Evolutionary conservation across 2,113 vertebrate genomes (phyloP), one percentile per base, ranked within the genome.

Genomic region (Peromyscus leucopus): DNA sequence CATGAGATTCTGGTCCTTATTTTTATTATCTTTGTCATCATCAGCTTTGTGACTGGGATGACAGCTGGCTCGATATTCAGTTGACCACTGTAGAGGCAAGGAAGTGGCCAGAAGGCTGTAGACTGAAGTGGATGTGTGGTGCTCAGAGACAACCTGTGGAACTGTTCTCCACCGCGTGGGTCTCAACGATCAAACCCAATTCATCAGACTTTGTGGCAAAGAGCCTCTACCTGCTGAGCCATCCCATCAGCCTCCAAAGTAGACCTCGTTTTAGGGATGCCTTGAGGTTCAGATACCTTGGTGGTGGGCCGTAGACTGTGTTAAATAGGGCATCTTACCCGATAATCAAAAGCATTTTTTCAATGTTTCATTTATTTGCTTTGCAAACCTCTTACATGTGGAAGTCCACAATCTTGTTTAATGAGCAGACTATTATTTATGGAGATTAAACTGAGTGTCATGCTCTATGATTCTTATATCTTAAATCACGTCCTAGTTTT

Each of bases 361-460:
- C 17, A 72, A 1, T 42, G 17, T 59, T 78, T 96, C 2, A 79
- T 89, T 39, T 86, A 93, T 91, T 67, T 95, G 17, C 33, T 91
- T 94, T 76, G 48, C 3, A n/a, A 33, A 93, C 39, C 5, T 83
- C 7, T 42, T 61, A 6, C 19, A 80, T 2, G 10, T 90, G 71
- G 63, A 97, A 93, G 28, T n/a, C 7, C 4, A 78, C 61, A 80
- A 28, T 10, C 51, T 97, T 84, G 11, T 89, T 84, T 75, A 51
- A 89, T 80, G 61, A 39, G 2, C 19, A 91, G 74, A 79, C 63
- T 72, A 16, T n/a, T 24, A n/a, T 90, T 39, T 19, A 2, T 55
- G 63, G 46, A 80, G 46, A 90, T 94, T 74, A 87, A 92, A 80
- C 28, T 12, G n/a, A 65, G 78, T 76, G n/a, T 67, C 67, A 93